Evolutionary conservation across 2,888 invertebrate species (phyloP), one percentile per base, ranked within the genome.

Genomic region (Caenorhabditis panamensis): DNA sequence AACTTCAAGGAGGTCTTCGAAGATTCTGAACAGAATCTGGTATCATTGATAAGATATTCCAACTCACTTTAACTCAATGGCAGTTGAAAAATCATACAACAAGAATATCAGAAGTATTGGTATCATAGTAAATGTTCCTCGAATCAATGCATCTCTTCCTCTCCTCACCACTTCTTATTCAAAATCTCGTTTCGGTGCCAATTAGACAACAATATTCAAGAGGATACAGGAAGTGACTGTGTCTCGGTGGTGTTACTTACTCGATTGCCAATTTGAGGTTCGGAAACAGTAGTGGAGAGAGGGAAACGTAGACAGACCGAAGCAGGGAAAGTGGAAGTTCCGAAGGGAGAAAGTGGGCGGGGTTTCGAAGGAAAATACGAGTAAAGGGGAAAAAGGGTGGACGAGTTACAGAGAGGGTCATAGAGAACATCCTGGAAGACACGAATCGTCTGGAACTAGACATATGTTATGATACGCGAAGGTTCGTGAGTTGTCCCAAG

Each of bases 1-100:
- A 16, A 81, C 81, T 71, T 77, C 58, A 2, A 81, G 67, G 2
- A 81, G 47, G 47, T 81, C 72, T 3, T 77, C 77, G 63, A 72
- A 81, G 11, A 81, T 62, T 56, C 81, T 81, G 62, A 18, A 76
- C 68, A 56, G 9, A 11, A 18, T 24, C 24, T 24, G 5, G 4
- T 20, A 20, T 41, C 22, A 11, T 31, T 0, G 26, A 63, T 6
- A 31, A 31, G 5, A 4, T 31, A 44, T 41, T 24, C 13, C 6
- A 20, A 73, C 73, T 28, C 28, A 73, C 73, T 73, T 73, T 2
- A 73, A 53, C 41, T 73, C 73, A 37, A 73, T 66, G 3, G 41
- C 24, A 1, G 13, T 0, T 9, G 11, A 9, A 8, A 49, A 44
- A 9, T 22, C 20, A 18, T 59, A 59, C 20, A 59, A 28, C 37